These are phyloP conservation scores for Cataglyphis hispanica DNA, from an alignment of 1,140 invertebrate species.

Conservation along the genomic window DNA sequence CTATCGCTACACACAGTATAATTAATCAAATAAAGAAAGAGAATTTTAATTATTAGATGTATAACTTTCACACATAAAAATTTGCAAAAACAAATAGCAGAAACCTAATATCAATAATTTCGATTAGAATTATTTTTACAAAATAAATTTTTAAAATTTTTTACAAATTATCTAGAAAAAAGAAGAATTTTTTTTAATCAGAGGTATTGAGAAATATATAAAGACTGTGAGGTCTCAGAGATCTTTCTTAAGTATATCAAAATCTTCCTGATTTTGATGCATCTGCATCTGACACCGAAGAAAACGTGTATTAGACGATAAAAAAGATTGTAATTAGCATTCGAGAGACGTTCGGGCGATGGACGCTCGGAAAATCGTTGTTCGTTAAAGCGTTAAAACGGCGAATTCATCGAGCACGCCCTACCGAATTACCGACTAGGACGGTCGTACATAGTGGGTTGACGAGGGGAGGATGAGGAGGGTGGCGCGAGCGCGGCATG, in stretches of 20 bases:
- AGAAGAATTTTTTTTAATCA: too few relatives aligned
- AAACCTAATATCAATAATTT: too few relatives aligned
- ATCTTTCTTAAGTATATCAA: too few relatives aligned
- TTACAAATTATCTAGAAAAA: too few relatives aligned
- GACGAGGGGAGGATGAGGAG: not conserved
- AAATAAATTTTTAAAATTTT: too few relatives aligned
- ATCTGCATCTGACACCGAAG: not conserved
- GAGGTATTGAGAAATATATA: too few relatives aligned
- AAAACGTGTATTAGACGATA: not conserved
- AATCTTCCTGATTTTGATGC: not conserved
- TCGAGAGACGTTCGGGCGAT: not conserved
- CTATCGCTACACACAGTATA: not conserved
- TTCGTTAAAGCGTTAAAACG: conserved; percentile 49
- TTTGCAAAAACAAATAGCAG: too few relatives aligned
- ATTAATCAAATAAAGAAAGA: not conserved
- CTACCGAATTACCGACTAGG: not conserved
- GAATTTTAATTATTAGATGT: not conserved
- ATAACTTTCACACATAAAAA: too few relatives aligned
- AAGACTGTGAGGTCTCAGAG: too few relatives aligned
- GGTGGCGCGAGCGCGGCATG: conserved; percentile 40
- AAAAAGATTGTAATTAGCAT: conserved; percentile 8
- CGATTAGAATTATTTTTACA: too few relatives aligned
- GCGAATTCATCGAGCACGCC: not conserved
- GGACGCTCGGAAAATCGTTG: conserved; percentile 13
- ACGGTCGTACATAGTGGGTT: conserved; percentile 47